These are phyloP conservation scores for Herpailurus yagouaroundi DNA, from an alignment of 2,113 vertebrate genomes.

Conservation along the genomic window DNA sequence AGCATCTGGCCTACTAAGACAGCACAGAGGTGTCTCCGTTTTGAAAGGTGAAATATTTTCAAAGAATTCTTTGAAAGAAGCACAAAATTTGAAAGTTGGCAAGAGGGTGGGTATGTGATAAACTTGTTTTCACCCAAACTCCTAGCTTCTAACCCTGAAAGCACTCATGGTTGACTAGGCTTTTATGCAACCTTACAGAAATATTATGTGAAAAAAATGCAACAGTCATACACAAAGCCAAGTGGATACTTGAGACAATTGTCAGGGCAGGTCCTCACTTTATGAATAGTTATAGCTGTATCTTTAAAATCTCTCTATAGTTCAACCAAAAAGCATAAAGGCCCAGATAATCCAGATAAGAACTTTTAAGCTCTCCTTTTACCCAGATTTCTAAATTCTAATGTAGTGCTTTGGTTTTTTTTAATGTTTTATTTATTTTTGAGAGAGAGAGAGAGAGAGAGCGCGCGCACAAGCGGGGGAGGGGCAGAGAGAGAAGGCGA, in stretches of 20 bases:
- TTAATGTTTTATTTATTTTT: too few species aligned
- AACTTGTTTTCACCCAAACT: background rate
- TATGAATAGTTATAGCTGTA: background rate
- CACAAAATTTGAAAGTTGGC: constrained; percentile 1
- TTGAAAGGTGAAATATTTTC: constrained; percentile 38
- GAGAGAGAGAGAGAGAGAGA: too few species aligned
- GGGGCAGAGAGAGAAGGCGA: too few species aligned
- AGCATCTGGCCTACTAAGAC: background rate
- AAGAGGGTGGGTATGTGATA: background rate
- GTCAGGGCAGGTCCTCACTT: background rate
- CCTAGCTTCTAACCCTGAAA: background rate
- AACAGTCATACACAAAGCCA: background rate
- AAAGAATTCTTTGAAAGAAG: background rate
- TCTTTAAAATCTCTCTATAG: background rate
- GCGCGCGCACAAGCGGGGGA: too few species aligned
- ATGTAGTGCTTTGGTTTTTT: background rate
- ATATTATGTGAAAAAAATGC: background rate
- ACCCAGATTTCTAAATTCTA: constrained; percentile 5
- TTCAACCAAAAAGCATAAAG: background rate
- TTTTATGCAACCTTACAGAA: background rate
- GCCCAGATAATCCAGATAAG: background rate
- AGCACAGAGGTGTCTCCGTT: background rate
- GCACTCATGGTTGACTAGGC: background rate
- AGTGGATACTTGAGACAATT: background rate
- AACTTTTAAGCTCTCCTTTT: background rate